phyloP scores from a whole-genome alignment of 2,888 invertebrate species.

The Dryadula phaetusa region DNA sequence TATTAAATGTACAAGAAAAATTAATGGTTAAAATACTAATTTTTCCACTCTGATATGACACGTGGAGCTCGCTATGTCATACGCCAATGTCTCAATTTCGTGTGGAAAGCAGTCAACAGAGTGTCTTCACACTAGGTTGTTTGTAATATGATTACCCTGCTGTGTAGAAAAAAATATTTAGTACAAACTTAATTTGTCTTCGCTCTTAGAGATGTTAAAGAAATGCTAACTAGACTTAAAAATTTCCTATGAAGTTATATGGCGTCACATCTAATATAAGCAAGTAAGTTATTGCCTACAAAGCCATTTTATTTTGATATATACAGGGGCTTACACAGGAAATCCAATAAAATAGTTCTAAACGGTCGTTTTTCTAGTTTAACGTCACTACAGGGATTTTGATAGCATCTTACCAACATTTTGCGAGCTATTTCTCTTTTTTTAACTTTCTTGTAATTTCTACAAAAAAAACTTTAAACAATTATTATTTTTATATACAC shows the following conservation, averaged over 20 bases:
- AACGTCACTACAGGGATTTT: constrained; percentile 34
- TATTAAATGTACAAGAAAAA: too few relatives aligned
- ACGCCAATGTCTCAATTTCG: too few relatives aligned
- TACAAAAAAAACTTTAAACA: background rate
- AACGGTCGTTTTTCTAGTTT: constrained; percentile 39
- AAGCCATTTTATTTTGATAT: constrained; percentile 27
- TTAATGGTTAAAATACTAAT: too few relatives aligned
- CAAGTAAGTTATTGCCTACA: constrained; percentile 25
- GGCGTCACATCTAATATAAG: constrained; percentile 15
- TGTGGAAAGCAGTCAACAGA: too few relatives aligned
- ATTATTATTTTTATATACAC: background rate
- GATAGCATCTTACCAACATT: constrained; percentile 35
- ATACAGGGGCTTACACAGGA: constrained; percentile 24
- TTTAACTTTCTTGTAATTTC: background rate
- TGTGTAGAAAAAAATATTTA: too few relatives aligned
- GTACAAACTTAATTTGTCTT: background rate
- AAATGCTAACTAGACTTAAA: background rate
- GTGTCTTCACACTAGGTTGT: too few relatives aligned
- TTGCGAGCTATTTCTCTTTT: constrained; percentile 6
- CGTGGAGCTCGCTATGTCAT: too few relatives aligned
- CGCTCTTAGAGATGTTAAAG: background rate
- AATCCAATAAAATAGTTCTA: constrained; percentile 36
- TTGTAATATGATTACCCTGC: too few relatives aligned
- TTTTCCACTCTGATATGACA: too few relatives aligned
- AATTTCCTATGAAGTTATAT: background rate